Conservation (phyloP, 37 sponge, comb jelly and placozoan genomes). For the Eunapius fragilis region DNA sequence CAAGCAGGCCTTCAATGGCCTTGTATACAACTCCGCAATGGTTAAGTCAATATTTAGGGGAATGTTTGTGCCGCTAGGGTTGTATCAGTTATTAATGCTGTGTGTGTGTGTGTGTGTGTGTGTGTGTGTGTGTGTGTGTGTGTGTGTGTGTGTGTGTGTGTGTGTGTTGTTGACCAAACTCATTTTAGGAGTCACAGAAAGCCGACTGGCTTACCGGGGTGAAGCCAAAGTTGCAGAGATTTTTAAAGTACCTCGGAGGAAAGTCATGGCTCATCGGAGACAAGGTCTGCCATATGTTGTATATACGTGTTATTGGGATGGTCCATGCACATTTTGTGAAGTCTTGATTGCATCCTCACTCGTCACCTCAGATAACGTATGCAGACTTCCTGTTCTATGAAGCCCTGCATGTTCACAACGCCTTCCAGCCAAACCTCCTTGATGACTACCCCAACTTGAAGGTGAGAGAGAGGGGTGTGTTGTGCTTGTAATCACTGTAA, state of each 20-base stretch:
- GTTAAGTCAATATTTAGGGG: too few species aligned
- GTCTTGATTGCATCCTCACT: too few species aligned
- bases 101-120: too few species aligned
- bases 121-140: too few species aligned
- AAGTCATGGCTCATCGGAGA: slow-evolving; percentile 49
- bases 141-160: too few species aligned
- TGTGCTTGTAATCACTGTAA: too few species aligned
- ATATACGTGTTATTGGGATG: neutral
- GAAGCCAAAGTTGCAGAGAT: slow-evolving; percentile 1
- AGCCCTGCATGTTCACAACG: neutral
- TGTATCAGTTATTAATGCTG: too few species aligned
- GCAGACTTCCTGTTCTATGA: neutral
- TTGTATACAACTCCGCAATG: too few species aligned
- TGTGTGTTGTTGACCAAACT: too few species aligned
- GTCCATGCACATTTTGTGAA: neutral
- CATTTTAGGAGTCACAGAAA: slow-evolving; percentile 13
- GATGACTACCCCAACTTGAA: neutral
- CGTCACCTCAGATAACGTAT: neutral
- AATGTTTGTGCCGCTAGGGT: too few species aligned
- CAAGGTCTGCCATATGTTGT: slow-evolving; percentile 19
- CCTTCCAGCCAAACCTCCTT: neutral
- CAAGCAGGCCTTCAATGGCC: too few species aligned
- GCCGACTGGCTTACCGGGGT: slow-evolving; percentile 30
- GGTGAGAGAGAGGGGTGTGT: too few species aligned
- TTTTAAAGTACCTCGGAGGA: slow-evolving; percentile 35